Conservation (phyloP, 2,888 invertebrate species). For the Liopterus haemorrhoidalis region DNA sequence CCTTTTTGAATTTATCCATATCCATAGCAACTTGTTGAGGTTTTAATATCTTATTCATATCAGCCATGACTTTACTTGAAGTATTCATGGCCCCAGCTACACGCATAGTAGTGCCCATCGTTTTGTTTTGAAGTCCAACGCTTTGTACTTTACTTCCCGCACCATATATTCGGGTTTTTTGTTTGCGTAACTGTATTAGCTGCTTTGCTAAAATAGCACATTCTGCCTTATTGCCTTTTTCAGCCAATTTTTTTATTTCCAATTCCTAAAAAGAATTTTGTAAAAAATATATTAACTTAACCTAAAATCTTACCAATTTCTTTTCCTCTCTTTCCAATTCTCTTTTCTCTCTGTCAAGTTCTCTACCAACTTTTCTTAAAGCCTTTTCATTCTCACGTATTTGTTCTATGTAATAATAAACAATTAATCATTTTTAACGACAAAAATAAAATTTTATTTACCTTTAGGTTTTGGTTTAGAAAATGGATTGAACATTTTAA, state of each 20-base stretch:
- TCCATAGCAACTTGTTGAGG: constrained; percentile 77
- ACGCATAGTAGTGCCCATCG: constrained; percentile 84
- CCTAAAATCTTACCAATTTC: constrained; percentile 59
- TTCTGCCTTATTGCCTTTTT: constrained; percentile 79
- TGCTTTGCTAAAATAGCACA: constrained; percentile 83
- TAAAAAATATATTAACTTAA: constrained; percentile 6
- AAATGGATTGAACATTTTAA: constrained; percentile 36
- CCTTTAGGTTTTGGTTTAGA: constrained; percentile 46
- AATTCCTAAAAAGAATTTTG: constrained; percentile 54
- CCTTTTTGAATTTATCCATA: constrained; percentile 77
- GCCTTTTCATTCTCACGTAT: constrained; percentile 76
- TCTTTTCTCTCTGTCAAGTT: constrained; percentile 74
- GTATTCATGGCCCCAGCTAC: constrained; percentile 83
- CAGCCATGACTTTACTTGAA: constrained; percentile 82
- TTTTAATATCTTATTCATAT: constrained; percentile 81
- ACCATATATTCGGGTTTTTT: constrained; percentile 74
- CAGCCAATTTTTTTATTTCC: constrained; percentile 85
- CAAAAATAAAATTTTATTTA: constrained; percentile 26
- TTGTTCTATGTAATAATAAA: constrained; percentile 58
- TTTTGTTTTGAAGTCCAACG: constrained; percentile 80
- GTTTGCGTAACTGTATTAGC: constrained; percentile 78
- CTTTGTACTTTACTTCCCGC: constrained; percentile 73
- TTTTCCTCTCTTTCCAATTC: constrained; percentile 84
- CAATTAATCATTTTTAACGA: background rate
- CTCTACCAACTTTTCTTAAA: constrained; percentile 72